Conservation (phyloP, 2,113 vertebrate species). For the Notechis scutatus region DNA sequence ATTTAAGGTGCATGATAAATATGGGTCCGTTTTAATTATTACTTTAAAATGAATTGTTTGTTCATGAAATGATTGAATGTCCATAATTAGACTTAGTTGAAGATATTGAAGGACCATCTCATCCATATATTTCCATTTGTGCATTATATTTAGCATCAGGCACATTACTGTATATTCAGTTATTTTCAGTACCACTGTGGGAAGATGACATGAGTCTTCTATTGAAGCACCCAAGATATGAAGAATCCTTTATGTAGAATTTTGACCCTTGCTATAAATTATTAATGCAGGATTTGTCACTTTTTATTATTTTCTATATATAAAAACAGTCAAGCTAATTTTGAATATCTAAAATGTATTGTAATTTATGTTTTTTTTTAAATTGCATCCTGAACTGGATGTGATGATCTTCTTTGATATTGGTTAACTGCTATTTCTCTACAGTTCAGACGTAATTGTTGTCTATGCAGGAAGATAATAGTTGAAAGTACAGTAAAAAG, state of each 20-base stretch:
- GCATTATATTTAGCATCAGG: neutral
- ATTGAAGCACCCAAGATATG: neutral
- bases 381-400: neutral
- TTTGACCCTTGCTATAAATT: neutral
- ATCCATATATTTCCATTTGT: neutral
- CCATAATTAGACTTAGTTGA: neutral
- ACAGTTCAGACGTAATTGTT: neutral
- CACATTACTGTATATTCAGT: neutral
- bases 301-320: neutral
- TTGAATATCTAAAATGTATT: neutral
- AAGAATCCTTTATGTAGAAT: neutral
- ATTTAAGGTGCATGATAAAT: neutral
- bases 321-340: neutral
- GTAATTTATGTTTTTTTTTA: neutral
- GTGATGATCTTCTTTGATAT: neutral
- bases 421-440: neutral
- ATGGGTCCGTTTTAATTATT: neutral
- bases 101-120: neutral
- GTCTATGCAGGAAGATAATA: neutral
- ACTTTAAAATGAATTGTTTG: neutral
- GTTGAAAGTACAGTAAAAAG: neutral
- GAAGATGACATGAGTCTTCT: neutral
- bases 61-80: neutral
- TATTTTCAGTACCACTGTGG: neutral
- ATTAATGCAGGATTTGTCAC: neutral